Evolutionary conservation across 2,113 vertebrate species (phyloP).

Genomic region (Chaetura pelagica): DNA sequence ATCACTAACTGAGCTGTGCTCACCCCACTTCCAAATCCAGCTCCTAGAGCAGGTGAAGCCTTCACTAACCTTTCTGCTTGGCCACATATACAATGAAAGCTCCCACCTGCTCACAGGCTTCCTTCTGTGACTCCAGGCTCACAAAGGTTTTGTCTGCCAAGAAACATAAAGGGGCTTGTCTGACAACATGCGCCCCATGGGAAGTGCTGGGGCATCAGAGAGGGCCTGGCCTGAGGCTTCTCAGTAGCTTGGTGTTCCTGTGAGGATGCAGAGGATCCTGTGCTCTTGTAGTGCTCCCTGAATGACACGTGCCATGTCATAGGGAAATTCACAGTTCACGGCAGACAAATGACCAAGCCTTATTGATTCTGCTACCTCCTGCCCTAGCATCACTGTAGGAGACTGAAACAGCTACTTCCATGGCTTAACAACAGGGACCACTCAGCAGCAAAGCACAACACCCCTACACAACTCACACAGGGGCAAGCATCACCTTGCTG

Average conservation of each 20-base stretch:
- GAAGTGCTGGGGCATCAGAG: neutral
- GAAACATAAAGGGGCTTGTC: neutral
- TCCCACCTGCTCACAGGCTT: neutral
- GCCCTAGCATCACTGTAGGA: neutral
- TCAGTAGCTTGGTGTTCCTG: neutral
- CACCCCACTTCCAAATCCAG: neutral
- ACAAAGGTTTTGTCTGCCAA: neutral
- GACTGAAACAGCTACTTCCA: neutral
- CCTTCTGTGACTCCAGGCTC: neutral
- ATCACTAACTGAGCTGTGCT: neutral
- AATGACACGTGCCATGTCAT: neutral
- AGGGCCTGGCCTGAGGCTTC: neutral
- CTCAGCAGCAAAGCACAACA: neutral
- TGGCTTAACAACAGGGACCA: neutral
- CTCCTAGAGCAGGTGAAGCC: neutral
- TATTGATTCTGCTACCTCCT: neutral
- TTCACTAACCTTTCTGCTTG: neutral
- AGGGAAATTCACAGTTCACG: neutral
- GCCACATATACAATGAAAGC: neutral
- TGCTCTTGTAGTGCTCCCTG: neutral
- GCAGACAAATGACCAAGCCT: neutral
- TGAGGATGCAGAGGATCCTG: neutral
- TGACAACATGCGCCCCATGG: rapidly evolving
- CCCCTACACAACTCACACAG: neutral
- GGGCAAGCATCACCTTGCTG: neutral